Evolutionary conservation across 2,113 vertebrate species (phyloP).

Genomic region (Mionectes macconnelli): DNA sequence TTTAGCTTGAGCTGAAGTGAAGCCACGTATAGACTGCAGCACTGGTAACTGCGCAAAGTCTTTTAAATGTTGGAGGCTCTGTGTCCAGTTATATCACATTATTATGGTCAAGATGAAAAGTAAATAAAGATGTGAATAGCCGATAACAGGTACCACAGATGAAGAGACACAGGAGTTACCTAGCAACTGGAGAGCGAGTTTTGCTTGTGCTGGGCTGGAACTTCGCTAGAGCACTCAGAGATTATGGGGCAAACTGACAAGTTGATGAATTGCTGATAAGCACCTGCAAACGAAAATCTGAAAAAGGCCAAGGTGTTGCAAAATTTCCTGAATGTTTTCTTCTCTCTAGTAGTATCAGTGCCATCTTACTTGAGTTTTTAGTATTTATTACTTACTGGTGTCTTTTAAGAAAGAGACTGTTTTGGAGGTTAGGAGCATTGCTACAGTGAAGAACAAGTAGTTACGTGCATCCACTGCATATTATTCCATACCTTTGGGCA

Average conservation of each 20-base stretch:
- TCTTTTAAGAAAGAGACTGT: not conserved
- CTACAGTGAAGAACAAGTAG: not conserved
- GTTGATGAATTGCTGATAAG: conserved; percentile 42
- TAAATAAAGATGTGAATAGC: conserved; percentile 24
- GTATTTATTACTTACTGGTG: not conserved
- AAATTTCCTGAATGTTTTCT: not conserved
- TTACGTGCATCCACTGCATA: not conserved
- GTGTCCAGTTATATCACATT: not conserved
- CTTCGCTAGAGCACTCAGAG: not conserved
- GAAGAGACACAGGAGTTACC: conserved; percentile 21
- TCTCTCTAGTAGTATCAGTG: not conserved
- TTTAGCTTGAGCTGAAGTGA: not conserved
- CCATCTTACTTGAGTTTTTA: not conserved
- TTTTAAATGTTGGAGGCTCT: not conserved
- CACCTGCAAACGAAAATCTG: conserved; percentile 20
- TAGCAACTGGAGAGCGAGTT: conserved; percentile 27
- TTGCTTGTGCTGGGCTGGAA: not conserved
- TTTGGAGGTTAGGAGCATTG: not conserved
- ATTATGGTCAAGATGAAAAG: conserved; percentile 20
- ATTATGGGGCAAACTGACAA: conserved; percentile 39
- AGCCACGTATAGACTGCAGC: not conserved
- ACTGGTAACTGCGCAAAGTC: not conserved
- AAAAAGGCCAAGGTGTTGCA: not conserved
- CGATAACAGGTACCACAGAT: not conserved
- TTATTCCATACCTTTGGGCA: not conserved